These are phyloP conservation scores for Metaphire vulgaris DNA, from an alignment of 1,140 invertebrate genomes.

Conservation along the genomic window DNA sequence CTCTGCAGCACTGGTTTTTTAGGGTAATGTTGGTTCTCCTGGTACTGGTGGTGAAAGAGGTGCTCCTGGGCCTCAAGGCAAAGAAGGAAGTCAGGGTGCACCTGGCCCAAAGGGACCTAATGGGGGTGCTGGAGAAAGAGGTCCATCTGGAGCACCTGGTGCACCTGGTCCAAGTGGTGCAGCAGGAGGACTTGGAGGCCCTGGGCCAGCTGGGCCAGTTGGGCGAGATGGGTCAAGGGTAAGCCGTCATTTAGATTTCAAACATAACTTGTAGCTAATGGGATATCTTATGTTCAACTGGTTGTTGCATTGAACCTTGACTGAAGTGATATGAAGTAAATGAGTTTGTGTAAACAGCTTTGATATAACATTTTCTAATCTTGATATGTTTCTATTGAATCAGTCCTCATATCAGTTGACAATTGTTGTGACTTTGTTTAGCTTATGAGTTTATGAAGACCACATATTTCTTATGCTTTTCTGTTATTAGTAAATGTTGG, in stretches of 20 bases:
- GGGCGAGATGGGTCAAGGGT: neutral
- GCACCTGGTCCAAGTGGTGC: conserved; percentile 56
- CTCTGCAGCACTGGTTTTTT: neutral
- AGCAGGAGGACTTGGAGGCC: neutral
- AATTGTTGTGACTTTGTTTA: too few relatives aligned
- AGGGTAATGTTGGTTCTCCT: neutral
- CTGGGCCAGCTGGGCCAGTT: conserved; percentile 13
- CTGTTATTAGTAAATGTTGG: too few relatives aligned
- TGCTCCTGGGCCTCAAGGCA: neutral
- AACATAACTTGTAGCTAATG: neutral
- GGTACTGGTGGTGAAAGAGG: neutral
- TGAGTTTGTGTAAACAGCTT: too few relatives aligned
- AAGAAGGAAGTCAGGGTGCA: neutral
- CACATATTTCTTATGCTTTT: too few relatives aligned
- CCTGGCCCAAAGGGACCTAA: neutral
- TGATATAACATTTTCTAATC: too few relatives aligned
- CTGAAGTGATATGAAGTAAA: too few relatives aligned
- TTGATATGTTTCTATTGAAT: too few relatives aligned
- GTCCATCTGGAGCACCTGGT: conserved; percentile 54
- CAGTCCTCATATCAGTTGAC: too few relatives aligned
- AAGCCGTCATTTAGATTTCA: neutral
- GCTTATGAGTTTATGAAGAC: too few relatives aligned
- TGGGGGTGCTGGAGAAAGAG: neutral
- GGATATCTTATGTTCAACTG: too few relatives aligned
- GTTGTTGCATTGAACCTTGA: too few relatives aligned